A percentile compares a stretch with the other conserved stretches of the same genome.
Conservation (phyloP, 2,797 vertebrate species). For the Momotus momota region DNA sequence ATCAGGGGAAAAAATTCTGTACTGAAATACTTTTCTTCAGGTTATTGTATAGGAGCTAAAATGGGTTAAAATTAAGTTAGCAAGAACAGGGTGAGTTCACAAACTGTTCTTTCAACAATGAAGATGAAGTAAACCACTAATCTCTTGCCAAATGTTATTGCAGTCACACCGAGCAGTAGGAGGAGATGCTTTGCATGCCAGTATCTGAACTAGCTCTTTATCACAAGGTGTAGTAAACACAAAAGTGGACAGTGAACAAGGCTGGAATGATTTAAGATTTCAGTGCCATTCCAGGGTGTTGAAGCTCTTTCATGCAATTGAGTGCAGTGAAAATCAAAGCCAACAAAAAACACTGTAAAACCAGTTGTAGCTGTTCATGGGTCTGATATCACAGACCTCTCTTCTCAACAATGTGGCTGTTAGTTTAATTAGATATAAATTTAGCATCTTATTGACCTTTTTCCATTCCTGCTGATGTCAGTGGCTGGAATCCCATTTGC, state of each 20-base stretch:
- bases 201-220: neutral
- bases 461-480: neutral
- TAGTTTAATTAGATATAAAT: neutral
- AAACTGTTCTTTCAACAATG: neutral
- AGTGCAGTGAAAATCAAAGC: neutral
- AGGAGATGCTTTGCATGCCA: neutral
- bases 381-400: neutral
- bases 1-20: accelerated
- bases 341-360: neutral
- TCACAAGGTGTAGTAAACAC: neutral
- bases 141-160: neutral
- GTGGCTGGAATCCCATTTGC: neutral
- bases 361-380: neutral
- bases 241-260: neutral
- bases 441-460: neutral
- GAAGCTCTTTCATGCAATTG: neutral
- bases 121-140: neutral
- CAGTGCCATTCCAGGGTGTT: neutral
- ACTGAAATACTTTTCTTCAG: neutral
- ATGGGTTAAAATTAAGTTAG: neutral
- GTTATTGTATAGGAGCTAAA: neutral
- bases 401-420: neutral
- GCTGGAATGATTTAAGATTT: neutral
- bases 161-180: neutral
- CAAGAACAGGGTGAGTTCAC: neutral